Conservation (phyloP, 2,888 invertebrate genomes). For the Notocelia uddmanniana region DNA sequence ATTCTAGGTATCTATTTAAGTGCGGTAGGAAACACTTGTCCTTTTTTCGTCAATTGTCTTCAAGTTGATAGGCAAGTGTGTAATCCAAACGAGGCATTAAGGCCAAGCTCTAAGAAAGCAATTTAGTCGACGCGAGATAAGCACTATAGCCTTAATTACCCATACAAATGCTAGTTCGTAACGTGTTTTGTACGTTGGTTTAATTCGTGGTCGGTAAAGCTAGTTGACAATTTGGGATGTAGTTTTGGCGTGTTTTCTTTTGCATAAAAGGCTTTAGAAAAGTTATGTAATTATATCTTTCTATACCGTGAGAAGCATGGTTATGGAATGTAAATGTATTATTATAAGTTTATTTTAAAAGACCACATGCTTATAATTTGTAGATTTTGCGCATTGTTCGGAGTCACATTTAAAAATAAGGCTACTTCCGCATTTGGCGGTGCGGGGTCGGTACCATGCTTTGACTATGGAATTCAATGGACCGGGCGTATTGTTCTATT, state of each 20-base stretch:
- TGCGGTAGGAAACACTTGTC: background rate
- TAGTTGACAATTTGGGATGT: background rate
- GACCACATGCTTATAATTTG: too few species aligned
- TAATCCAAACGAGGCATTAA: constrained; percentile 59
- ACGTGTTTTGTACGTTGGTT: constrained; percentile 54
- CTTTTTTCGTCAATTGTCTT: constrained; percentile 19
- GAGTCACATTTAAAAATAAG: background rate
- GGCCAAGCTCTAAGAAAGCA: constrained; percentile 68
- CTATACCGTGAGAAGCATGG: too few species aligned
- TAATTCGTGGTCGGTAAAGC: constrained; percentile 51
- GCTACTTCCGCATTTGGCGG: too few species aligned
- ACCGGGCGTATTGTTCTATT: too few species aligned
- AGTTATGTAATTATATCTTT: background rate
- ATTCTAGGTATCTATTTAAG: too few species aligned
- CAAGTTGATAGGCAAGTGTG: constrained; percentile 48
- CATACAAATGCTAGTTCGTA: constrained; percentile 64
- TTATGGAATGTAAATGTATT: too few species aligned
- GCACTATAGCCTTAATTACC: constrained; percentile 67
- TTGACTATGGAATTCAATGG: too few species aligned
- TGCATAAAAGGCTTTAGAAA: background rate
- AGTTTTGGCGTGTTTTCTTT: background rate
- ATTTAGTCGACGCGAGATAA: constrained; percentile 66
- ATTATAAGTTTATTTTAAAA: too few species aligned
- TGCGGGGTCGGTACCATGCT: too few species aligned
- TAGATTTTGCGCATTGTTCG: too few species aligned